phyloP scores from a whole-genome alignment of 2,888 invertebrate genomes.

The Pollenia angustigena region DNA sequence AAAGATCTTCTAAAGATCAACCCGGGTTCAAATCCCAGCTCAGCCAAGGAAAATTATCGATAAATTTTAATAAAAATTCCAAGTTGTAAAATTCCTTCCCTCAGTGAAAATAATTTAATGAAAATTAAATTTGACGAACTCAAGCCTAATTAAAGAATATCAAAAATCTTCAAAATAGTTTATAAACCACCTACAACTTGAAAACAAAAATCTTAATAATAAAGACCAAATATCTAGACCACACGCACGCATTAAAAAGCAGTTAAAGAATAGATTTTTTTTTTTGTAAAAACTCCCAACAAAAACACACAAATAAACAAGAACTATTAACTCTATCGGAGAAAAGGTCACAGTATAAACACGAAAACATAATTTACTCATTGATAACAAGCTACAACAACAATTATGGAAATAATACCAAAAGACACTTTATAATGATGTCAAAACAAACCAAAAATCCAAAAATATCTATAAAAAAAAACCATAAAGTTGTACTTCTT shows the following conservation, averaged over 20 bases:
- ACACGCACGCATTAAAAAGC: conserved; percentile 52
- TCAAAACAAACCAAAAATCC: conserved; percentile 46
- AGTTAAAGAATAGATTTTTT: conserved; percentile 44
- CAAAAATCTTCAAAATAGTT: too few species aligned
- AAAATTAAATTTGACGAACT: too few species aligned
- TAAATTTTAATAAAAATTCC: too few species aligned
- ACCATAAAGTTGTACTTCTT: conserved; percentile 54
- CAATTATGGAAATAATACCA: background rate
- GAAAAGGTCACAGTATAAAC: conserved; percentile 56
- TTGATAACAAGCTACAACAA: conserved; percentile 67
- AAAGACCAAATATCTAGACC: conserved; percentile 30
- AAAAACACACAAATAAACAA: conserved; percentile 18
- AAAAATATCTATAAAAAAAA: conserved; percentile 18
- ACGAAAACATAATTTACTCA: conserved; percentile 73
- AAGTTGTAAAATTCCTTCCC: too few species aligned
- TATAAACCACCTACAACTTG: conserved; percentile 27
- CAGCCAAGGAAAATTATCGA: too few species aligned
- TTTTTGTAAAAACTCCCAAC: conserved; percentile 20
- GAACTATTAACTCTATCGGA: conserved; percentile 67
- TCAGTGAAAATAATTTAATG: too few species aligned
- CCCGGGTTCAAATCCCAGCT: too few species aligned
- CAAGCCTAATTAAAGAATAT: too few species aligned
- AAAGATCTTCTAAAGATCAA: too few species aligned
- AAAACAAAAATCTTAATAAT: background rate
- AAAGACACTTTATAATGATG: conserved; percentile 37